phyloP scores from a whole-genome alignment of 1,140 invertebrate genomes.

The Papilio polytes region DNA sequence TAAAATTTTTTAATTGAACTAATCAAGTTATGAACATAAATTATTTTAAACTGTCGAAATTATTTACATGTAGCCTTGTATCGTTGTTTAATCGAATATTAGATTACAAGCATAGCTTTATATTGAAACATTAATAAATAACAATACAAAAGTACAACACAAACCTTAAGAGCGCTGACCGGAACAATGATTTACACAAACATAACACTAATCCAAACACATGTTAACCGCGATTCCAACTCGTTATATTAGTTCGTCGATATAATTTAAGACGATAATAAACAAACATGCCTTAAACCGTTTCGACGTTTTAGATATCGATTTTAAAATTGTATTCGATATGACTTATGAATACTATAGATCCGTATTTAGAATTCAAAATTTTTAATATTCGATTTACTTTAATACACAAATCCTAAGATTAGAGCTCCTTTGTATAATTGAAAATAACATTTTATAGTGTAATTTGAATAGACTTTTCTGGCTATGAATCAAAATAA shows the following conservation, averaged over 20 bases:
- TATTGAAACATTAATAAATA: conserved; percentile 18
- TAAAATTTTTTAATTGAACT: too few relatives aligned
- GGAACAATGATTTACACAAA: conserved; percentile 23
- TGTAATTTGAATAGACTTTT: not conserved
- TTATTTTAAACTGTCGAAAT: too few relatives aligned
- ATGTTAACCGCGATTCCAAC: conserved; percentile 33
- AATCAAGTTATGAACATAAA: too few relatives aligned
- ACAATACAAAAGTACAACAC: conserved; percentile 13
- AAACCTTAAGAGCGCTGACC: not conserved
- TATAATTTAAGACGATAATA: conserved; percentile 39
- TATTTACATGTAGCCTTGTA: not conserved
- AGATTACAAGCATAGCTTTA: not conserved
- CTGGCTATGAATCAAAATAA: not conserved
- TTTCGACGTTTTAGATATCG: conserved; percentile 9
- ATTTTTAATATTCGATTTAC: not conserved
- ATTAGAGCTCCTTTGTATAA: conserved; percentile 2
- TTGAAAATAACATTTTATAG: not conserved
- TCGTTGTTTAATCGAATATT: not conserved
- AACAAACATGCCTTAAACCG: conserved; percentile 32
- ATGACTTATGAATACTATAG: conserved; percentile 30
- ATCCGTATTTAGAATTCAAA: conserved; percentile 11
- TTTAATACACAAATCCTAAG: not conserved
- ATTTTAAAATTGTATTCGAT: conserved; percentile 3
- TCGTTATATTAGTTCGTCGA: conserved; percentile 33
- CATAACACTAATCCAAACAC: conserved; percentile 34